Conservation (phyloP, 2,797 vertebrate genomes). For the Macroramphosus scolopax region DNA sequence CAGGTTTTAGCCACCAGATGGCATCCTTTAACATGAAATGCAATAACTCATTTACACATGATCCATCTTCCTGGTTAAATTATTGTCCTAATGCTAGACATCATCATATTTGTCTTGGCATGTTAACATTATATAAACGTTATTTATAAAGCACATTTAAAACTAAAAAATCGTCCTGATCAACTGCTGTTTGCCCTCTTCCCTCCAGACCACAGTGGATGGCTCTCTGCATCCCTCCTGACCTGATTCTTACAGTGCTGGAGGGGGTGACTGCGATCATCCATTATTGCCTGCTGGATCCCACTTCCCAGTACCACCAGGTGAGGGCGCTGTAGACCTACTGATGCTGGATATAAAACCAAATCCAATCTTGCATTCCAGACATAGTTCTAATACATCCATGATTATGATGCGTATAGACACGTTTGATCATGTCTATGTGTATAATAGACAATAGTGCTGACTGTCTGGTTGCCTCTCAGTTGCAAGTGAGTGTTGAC, state of each 20-base stretch:
- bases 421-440: background rate
- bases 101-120: no score
- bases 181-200: background rate
- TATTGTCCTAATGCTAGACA: no score
- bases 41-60: background rate
- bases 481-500: conserved; percentile 93
- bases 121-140: no score
- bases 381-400: no score
- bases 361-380: no score
- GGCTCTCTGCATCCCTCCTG: conserved; percentile 93
- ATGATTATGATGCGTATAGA: no score
- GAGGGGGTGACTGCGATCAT: conserved; percentile 97
- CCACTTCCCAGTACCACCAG: conserved; percentile 95
- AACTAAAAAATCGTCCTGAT: background rate
- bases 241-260: conserved; percentile 93
- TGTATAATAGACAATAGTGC: background rate
- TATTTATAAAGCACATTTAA: no score
- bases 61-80: background rate
- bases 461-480: conserved; percentile 13
- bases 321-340: conserved; percentile 72
- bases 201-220: conserved; percentile 91
- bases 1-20: conserved; percentile 60
- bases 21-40: conserved; percentile 31
- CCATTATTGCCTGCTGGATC: conserved; percentile 96
- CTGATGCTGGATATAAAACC: background rate